Conservation (phyloP, 92 coral and sea anemone genomes). For the Epizoanthus fatuus region DNA sequence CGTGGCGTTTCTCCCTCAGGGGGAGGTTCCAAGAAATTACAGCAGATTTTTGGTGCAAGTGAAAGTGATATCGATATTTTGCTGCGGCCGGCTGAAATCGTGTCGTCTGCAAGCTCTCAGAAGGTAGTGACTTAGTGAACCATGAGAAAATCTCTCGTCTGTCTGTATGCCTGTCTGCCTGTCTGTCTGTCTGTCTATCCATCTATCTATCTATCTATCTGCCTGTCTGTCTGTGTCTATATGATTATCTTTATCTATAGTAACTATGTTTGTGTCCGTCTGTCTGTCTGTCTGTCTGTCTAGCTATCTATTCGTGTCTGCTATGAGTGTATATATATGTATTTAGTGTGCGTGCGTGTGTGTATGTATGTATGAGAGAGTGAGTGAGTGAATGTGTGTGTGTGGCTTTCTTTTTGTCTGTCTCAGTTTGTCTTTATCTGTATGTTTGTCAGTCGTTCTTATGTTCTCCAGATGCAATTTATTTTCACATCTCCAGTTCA, state of each 20-base stretch:
- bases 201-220: too few relatives aligned
- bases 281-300: background rate
- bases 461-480: background rate
- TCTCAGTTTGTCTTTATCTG: too few relatives aligned
- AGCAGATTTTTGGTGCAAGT: constrained; percentile 97
- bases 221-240: background rate
- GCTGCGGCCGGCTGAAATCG: constrained; percentile 89
- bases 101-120: constrained; percentile 76
- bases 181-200: too few relatives aligned
- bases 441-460: background rate
- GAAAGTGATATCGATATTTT: constrained; percentile 98
- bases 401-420: too few relatives aligned
- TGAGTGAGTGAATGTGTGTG: too few relatives aligned
- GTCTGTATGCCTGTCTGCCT: too few relatives aligned
- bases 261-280: background rate
- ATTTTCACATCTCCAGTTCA: too few relatives aligned
- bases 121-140: constrained; percentile 28
- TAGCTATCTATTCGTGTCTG: background rate
- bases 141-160: too few relatives aligned
- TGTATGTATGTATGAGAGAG: background rate
- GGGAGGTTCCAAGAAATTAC: constrained; percentile 97
- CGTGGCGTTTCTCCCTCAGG: constrained; percentile 88
- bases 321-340: background rate
- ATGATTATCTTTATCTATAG: background rate
- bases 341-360: background rate